A percentile compares a stretch with the other conserved stretches of the same genome.
These are phyloP conservation scores for Callinectes sapidus DNA, from an alignment of 2,888 invertebrate genomes.

Conservation along the genomic window DNA sequence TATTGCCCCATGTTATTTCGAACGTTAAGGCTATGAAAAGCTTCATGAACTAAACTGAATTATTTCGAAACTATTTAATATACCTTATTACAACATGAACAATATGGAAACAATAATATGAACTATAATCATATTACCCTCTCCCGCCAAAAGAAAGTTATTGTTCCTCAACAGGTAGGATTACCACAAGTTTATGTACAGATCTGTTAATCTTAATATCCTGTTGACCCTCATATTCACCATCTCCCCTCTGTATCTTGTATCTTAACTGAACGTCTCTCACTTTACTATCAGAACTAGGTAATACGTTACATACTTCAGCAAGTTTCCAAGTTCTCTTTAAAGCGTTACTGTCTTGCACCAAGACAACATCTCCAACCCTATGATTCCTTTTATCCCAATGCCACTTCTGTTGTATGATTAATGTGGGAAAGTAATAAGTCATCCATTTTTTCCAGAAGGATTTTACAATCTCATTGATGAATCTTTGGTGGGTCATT, in stretches of 20 bases:
- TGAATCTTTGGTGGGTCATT: background rate
- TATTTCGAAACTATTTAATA: too few species aligned
- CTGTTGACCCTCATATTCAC: conserved; percentile 1
- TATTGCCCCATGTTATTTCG: too few species aligned
- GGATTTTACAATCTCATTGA: background rate
- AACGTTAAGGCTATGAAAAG: too few species aligned
- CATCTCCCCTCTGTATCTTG: conserved; percentile 9
- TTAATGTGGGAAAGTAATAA: background rate
- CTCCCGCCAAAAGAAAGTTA: background rate
- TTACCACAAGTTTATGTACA: background rate
- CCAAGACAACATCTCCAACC: background rate
- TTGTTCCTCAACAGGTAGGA: background rate
- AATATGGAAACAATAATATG: too few species aligned
- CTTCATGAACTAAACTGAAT: too few species aligned
- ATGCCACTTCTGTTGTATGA: background rate
- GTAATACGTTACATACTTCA: background rate
- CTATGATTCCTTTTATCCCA: background rate
- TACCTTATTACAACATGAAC: too few species aligned
- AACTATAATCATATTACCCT: background rate
- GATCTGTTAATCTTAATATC: background rate
- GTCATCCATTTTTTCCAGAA: background rate
- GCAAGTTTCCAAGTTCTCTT: conserved; percentile 23
- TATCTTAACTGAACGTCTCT: conserved; percentile 16
- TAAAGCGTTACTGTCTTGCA: background rate
- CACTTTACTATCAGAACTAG: conserved; percentile 41